Evolutionary conservation across 2,888 invertebrate genomes (phyloP).

Genomic region (Agrochola macilenta): DNA sequence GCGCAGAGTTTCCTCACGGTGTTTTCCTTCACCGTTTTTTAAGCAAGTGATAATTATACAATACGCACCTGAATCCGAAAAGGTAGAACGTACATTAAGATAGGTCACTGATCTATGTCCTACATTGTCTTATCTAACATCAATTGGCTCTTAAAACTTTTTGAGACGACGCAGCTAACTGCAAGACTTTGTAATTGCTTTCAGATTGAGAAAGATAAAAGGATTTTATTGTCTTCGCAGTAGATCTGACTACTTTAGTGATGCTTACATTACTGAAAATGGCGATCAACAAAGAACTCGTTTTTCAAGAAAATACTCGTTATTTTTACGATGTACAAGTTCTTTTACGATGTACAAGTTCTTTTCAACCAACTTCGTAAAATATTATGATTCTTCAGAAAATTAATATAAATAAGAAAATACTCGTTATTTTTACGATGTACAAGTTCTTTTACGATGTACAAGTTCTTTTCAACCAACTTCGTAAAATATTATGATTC

Average conservation of each 20-base stretch:
- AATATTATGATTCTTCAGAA: neutral
- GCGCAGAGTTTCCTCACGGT: rapidly evolving
- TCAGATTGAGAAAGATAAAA: conserved; percentile 31
- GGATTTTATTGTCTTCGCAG: conserved; percentile 25
- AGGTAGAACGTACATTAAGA: neutral
- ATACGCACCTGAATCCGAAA: no score
- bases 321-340: neutral
- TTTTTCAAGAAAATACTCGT: neutral
- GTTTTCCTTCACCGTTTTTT: no score
- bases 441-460: neutral
- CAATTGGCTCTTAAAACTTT: conserved; percentile 34
- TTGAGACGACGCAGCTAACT: conserved; percentile 10
- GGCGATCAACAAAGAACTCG: neutral
- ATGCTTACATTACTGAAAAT: neutral
- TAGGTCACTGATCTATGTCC: conserved; percentile 27
- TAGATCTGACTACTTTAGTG: neutral
- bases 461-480: neutral
- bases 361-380: neutral
- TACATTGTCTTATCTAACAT: conserved; percentile 30
- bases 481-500: neutral
- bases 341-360: neutral
- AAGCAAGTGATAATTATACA: no score
- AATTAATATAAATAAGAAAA: neutral
- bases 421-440: neutral
- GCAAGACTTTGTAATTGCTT: conserved; percentile 36